phyloP scores from a whole-genome alignment of 2,113 vertebrate species.

The Orthonyx spaldingii region DNA sequence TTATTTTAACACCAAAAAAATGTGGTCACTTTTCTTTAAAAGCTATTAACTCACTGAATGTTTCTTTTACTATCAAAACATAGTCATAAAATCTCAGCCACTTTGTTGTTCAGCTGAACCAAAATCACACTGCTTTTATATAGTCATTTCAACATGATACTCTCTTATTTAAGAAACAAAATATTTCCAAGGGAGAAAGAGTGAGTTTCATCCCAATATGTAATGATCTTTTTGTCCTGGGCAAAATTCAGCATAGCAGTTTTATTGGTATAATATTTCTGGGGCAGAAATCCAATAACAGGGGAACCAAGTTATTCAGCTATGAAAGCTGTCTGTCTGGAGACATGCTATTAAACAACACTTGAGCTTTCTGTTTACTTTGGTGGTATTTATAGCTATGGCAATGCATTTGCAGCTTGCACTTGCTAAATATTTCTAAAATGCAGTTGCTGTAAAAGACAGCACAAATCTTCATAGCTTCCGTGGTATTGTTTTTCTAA shows the following conservation, averaged over 20 bases:
- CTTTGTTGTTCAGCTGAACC: not conserved
- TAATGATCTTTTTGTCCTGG: not conserved
- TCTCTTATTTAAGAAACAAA: not conserved
- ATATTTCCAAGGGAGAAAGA: not conserved
- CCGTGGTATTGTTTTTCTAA: not conserved
- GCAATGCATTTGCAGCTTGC: not conserved
- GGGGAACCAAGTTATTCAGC: not conserved
- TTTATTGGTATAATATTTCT: constrained; percentile 39
- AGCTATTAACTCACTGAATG: not conserved
- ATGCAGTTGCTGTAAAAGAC: not conserved
- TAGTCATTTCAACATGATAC: not conserved
- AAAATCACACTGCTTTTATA: not conserved
- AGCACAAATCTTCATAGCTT: not conserved
- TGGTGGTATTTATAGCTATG: constrained; percentile 8
- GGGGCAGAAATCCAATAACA: constrained; percentile 13
- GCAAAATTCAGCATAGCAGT: not conserved
- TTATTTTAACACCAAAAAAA: not conserved
- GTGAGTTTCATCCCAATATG: not conserved
- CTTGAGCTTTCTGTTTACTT: constrained; percentile 36
- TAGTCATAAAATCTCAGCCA: not conserved
- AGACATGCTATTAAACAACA: constrained; percentile 26
- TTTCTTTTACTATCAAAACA: not conserved
- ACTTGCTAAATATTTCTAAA: constrained; percentile 19
- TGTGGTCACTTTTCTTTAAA: fast-evolving
- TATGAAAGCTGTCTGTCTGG: constrained; percentile 36